Evolutionary conservation across 2,113 vertebrate species (phyloP), one percentile per base, ranked within the genome.

Genomic region (Piprites chloris): DNA sequence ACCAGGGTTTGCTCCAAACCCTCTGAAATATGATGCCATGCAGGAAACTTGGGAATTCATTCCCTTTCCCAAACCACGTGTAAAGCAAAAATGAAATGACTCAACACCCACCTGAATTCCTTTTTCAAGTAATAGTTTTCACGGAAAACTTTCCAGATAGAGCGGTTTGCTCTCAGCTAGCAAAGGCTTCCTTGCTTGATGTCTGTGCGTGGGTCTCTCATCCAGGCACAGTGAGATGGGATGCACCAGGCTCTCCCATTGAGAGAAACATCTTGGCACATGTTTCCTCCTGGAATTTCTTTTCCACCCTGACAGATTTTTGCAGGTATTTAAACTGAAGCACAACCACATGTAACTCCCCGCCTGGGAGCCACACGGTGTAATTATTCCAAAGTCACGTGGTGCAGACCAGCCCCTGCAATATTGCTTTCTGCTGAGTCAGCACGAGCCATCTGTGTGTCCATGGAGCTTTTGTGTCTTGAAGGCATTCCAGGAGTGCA

Each of bases 11-110:
- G 12, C 74, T 59, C 41, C 63, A 75, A 33, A 80, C 24, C 61
- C 77, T 56, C 77, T 53, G 39, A 74, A 87, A 52, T 0, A 2
- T 12, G 12, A 4, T 0, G 5, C 32, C 6, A 0, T 1, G 68
- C 33, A 53, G 63, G 49, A 62, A 79, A 71, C 55, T 30, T 18
- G 11, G 27, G 33, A 72, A 37, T 71, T 85, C 30, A 39, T 84
- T 85, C 53, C 32, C 14, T 86, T 91, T 16, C 8, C 12, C 24
- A 33, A 44, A 13, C 2, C 12, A 5, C 0, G 16, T 15, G 18
- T 9, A 39, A 73, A 83, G 19, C 3, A 23, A 35, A 37, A 49
- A 35, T 9, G 2, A 37, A 78, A 52, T 3, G 0, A 47, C 41
- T 28, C 30, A 24, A 81, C 44, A 47, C 0, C 8, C 9, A 0